phyloP scores from a whole-genome alignment of 2,113 vertebrate species.

The Piprites chloris region DNA sequence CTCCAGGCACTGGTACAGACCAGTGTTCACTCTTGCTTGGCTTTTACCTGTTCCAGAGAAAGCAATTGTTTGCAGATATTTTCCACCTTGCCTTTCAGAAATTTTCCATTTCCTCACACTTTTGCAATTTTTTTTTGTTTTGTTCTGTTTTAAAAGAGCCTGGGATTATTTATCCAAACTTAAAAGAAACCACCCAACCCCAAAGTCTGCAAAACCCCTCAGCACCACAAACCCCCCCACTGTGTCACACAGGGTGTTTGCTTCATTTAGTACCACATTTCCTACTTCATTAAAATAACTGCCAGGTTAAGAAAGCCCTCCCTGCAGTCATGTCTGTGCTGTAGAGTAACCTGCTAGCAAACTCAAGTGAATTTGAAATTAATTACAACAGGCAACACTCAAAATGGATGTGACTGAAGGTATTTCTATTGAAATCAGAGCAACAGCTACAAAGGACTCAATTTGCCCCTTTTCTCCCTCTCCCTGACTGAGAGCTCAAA shows the following conservation, averaged over 20 bases:
- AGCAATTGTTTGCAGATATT: constrained; percentile 9
- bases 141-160: not conserved
- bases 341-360: not conserved
- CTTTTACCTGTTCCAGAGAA: constrained; percentile 21
- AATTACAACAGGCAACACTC: not conserved
- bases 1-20: constrained; percentile 49
- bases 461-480: not conserved
- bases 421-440: not conserved
- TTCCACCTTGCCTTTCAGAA: not conserved
- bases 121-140: not conserved
- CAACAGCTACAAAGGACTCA: not conserved
- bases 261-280: not conserved
- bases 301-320: not conserved
- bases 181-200: not conserved
- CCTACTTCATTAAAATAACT: not conserved
- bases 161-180: not conserved
- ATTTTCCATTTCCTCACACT: constrained; percentile 30
- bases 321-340: not conserved
- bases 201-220: not conserved
- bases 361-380: not conserved
- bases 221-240: not conserved
- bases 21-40: constrained; percentile 12
- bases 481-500: not conserved
- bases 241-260: not conserved
- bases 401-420: not conserved